phyloP scores from a whole-genome alignment of 2,888 invertebrate genomes.

The Oscheius sp. region DNA sequence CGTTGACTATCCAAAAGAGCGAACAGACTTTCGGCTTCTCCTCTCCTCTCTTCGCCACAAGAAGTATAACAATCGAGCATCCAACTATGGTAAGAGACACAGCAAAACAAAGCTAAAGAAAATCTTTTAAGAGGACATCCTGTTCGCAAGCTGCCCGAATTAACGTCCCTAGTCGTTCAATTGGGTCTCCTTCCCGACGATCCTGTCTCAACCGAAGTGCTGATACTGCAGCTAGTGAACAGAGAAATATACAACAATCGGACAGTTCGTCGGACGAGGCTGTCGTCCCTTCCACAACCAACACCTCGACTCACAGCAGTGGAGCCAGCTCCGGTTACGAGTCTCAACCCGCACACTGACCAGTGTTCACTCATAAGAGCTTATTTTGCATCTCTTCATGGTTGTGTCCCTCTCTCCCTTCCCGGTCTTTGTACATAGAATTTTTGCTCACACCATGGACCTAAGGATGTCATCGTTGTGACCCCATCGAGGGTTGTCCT shows the following conservation, averaged over 20 bases:
- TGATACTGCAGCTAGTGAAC: background rate
- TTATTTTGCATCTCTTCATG: constrained; percentile 15
- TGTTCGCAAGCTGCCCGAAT: constrained; percentile 20
- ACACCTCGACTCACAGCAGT: constrained; percentile 17
- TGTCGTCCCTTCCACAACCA: background rate
- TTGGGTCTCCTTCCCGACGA: constrained; percentile 35
- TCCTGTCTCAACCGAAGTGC: background rate
- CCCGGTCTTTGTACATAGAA: constrained; percentile 18
- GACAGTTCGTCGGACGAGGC: constrained; percentile 10
- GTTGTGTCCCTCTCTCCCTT: constrained; percentile 7
- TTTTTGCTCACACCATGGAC: constrained; percentile 22
- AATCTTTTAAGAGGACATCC: constrained; percentile 6
- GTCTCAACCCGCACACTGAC: background rate
- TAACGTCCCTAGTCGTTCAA: constrained; percentile 6
- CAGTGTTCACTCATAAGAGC: background rate
- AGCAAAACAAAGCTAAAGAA: background rate
- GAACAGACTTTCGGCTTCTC: background rate
- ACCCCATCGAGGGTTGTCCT: background rate
- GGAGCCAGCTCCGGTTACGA: constrained; percentile 8
- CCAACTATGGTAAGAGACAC: constrained; percentile 13
- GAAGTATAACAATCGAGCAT: constrained; percentile 16
- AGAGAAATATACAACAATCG: background rate
- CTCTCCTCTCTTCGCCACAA: background rate
- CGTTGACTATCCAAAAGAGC: constrained; percentile 11
- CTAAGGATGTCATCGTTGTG: constrained; percentile 11